Conservation (phyloP, 2,888 invertebrate genomes). For the Callosobruchus maculatus region DNA sequence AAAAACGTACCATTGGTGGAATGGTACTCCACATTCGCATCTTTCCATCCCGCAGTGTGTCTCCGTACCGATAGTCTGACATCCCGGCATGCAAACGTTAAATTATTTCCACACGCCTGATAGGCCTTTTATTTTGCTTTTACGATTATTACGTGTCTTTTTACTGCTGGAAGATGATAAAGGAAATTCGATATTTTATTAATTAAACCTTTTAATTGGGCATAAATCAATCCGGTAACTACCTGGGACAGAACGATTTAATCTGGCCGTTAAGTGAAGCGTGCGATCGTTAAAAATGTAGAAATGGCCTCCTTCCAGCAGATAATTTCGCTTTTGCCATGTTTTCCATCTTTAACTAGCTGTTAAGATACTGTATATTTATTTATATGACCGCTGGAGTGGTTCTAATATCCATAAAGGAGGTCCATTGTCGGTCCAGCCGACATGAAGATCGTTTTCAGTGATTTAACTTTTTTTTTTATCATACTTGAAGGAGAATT, state of each 20-base stretch:
- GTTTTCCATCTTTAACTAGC: background rate
- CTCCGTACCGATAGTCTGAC: background rate
- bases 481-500: no score
- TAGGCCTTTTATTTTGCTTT: background rate
- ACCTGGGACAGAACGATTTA: background rate
- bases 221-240: constrained; percentile 14
- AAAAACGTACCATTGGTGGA: background rate
- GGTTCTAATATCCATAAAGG: background rate
- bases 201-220: constrained; percentile 20
- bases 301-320: background rate
- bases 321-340: background rate
- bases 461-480: no score
- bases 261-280: background rate
- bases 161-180: constrained; percentile 10
- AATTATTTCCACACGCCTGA: constrained; percentile 1
- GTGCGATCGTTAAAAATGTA: background rate
- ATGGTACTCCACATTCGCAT: background rate
- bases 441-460: no score
- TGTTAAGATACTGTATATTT: background rate
- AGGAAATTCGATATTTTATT: constrained; percentile 16
- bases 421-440: background rate
- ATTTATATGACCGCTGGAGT: background rate
- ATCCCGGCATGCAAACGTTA: background rate
- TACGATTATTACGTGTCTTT: background rate
- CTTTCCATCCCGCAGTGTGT: background rate